These are phyloP conservation scores for Archilochus colubris DNA, from an alignment of 2,113 vertebrate species.

Conservation along the genomic window DNA sequence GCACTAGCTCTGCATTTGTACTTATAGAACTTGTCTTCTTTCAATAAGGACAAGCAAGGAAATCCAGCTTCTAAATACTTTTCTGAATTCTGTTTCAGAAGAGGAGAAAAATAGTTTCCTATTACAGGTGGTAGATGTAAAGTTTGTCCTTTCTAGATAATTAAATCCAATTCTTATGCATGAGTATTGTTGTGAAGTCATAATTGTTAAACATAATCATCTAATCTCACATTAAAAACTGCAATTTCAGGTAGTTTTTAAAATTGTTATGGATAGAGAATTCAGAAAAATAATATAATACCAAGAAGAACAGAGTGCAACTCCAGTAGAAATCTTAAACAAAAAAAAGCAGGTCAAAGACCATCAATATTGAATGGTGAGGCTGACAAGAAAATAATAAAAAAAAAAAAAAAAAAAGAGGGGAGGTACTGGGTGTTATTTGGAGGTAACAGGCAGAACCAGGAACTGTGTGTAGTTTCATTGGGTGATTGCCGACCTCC, in stretches of 20 bases:
- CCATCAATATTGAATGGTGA: not conserved
- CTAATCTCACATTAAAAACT: not conserved
- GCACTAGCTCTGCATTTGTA: not conserved
- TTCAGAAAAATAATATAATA: not conserved
- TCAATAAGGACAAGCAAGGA: not conserved
- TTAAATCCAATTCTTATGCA: not conserved
- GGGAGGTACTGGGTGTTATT: not conserved
- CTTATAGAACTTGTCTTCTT: not conserved
- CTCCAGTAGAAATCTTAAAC: not conserved
- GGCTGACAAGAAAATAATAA: not conserved
- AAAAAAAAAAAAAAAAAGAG: too few species aligned
- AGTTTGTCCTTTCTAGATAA: not conserved
- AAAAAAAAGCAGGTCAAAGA: not conserved
- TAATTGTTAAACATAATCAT: not conserved
- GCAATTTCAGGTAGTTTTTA: not conserved
- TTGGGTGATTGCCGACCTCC: not conserved
- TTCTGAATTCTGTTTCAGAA: not conserved
- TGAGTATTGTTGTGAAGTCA: not conserved
- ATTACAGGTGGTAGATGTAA: not conserved
- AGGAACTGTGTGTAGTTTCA: not conserved
- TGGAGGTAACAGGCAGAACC: not conserved
- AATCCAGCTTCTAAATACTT: not conserved
- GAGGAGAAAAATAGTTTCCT: not conserved
- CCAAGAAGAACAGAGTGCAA: not conserved
- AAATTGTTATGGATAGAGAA: not conserved